Conservation (phyloP, 2,113 vertebrate genomes). For the Misgurnus anguillicaudatus region DNA sequence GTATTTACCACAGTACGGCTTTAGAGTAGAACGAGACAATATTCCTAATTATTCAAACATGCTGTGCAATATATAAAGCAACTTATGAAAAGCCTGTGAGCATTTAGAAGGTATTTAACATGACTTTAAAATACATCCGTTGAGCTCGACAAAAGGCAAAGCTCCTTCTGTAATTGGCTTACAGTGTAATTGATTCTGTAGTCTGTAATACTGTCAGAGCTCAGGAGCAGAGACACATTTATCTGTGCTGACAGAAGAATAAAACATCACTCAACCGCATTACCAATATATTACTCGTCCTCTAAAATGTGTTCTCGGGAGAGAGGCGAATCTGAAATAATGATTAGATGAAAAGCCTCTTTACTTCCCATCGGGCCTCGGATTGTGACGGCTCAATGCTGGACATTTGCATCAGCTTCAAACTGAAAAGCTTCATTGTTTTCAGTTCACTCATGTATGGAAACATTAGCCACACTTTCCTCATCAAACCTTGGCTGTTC, state of each 20-base stretch:
- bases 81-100: too few species aligned
- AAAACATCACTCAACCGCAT: neutral
- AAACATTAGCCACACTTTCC: neutral
- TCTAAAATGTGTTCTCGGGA: neutral
- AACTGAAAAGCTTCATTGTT: neutral
- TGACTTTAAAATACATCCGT: too few species aligned
- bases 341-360: neutral
- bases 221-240: neutral
- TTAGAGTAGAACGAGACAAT: too few species aligned
- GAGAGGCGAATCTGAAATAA: neutral
- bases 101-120: too few species aligned
- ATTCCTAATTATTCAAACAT: too few species aligned
- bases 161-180: neutral
- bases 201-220: neutral
- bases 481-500: neutral
- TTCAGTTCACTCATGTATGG: neutral
- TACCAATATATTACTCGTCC: neutral
- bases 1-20: too few species aligned
- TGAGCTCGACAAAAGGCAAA: neutral
- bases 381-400: neutral
- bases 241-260: neutral
- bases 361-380: neutral
- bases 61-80: too few species aligned
- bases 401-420: neutral
- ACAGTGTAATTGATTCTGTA: conserved; percentile 4